Base-by-base conservation (phyloP, 1,140 invertebrate species). In the Meloidogyne exigua region DNA sequence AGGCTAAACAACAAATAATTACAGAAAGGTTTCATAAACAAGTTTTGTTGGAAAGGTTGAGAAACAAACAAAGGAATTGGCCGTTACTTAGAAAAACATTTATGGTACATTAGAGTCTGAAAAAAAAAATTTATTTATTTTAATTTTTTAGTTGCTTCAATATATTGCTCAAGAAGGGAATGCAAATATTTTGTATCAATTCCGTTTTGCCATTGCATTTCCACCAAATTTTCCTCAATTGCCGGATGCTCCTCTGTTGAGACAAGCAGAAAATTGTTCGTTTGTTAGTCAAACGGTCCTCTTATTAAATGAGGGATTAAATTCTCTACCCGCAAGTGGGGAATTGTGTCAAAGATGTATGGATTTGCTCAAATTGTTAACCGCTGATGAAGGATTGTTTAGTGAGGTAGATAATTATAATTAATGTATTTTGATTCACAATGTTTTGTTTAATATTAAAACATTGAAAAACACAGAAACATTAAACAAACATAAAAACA, bases 1-100 rank as follows among this genome's bases (percentile, higher is more conserved):
- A 39, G 39, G 76, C 73, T 42, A 76, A 73, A 65, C 77, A 78
- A 62, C 76, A 79, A 15, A 57, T 78, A 21, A 23, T 78, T 26
- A n/a, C 12, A 32, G 36, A 69, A 26, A 63, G 79, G 15, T 36
- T 23, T n/a, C 72, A 73, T 12, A 73, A 32, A 26, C 21, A 76
- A 18, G 25, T 78, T 21, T 23, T 78, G n/a, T 63, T 78, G 25
- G 39, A 78, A 13, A 78, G 64, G 21, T 9, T 78, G 57, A 49
- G 62, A 23, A 63, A 78, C 4, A 75, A 76, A 32, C 74, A 68
- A n/a, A 57, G 49, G 13, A 28, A 44, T 75, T 44, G 74, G 65
- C 49, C 49, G 1, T 68, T 78, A 26, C 75, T 78, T n/a, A 57
- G 75, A 23, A 25, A 36, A 21, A 68, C 76, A 23, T 39, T 78